Base-by-base conservation (phyloP, 2,797 vertebrate genomes). In the Diplodus sargus region DNA sequence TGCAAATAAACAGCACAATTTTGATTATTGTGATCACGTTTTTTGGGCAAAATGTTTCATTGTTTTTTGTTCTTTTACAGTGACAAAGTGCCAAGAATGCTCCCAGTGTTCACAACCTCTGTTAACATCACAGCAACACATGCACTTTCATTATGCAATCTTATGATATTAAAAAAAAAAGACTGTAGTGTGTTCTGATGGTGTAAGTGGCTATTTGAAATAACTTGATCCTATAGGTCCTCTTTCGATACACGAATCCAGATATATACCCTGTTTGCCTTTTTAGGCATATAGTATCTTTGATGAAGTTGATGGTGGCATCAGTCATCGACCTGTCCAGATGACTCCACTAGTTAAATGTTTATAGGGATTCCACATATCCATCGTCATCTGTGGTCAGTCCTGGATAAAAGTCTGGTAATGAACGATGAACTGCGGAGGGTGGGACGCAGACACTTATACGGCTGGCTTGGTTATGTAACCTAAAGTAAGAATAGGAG, bases 391-490 rank as follows among this genome's bases (percentile, higher is more conserved):
- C 49, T 51, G 16, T 45, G 45, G n/a, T 82, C 30, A 60, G 4
- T 76, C 76, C 57, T 60, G 63, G 74, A 66, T 42, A 66, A 77
- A 7, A 13, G 30, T 76, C 61, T 30, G 39, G 25, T 65, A 16
- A 45, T 49, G 39, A 45, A 49, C 15, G n/a, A 80, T 48, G 60
- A 74, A 59, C 28, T 63, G 34, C 61, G 20, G 56, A 74, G 16
- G 47, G 39, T 70, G 20, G 43, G n/a, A 66, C 2, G 30, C 42
- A 57, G 74, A 78, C 68, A 61, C 59, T 63, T 56, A 53, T 60
- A 78, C 47, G 70, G 62, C 53, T 56, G 65, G 68, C 51, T 69
- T 74, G 71, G 67, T 93, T 95, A 96, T 90, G 92, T 92, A 69
- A 95, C 88, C 95, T 96, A 56, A 43, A 89, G 64, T 34, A 73